These are phyloP conservation scores for Ruditapes philippinarum DNA, from an alignment of 1,140 invertebrate genomes.

Conservation along the genomic window DNA sequence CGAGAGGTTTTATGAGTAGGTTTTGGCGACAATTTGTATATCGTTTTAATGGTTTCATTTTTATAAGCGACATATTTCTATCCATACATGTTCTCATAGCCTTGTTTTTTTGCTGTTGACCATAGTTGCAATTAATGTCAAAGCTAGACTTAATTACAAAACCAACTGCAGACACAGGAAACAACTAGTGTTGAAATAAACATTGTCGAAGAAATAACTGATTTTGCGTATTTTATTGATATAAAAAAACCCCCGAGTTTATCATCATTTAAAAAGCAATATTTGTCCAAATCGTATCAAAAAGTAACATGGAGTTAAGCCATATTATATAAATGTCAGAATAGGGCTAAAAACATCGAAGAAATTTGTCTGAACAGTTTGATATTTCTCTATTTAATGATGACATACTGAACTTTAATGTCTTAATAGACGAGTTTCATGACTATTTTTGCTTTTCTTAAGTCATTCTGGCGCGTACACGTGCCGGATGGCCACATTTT, in stretches of 20 bases:
- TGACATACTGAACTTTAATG: no score
- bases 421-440: no score
- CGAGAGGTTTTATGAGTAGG: neutral
- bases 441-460: no score
- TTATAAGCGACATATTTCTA: slow-evolving; percentile 4
- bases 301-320: neutral
- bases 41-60: slow-evolving; percentile 25
- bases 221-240: neutral
- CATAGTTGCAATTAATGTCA: neutral
- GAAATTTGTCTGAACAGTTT: no score
- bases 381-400: no score
- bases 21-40: slow-evolving; percentile 6
- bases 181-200: neutral
- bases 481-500: no score
- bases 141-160: neutral
- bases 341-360: neutral
- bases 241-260: neutral
- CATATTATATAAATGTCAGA: neutral
- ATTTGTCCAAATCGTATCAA: neutral
- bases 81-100: neutral
- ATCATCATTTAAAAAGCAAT: neutral
- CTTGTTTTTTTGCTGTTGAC: slow-evolving; percentile 15
- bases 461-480: no score
- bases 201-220: neutral
- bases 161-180: neutral